Conservation (phyloP, 2,888 invertebrate genomes). For the Coleophora flavipennella region DNA sequence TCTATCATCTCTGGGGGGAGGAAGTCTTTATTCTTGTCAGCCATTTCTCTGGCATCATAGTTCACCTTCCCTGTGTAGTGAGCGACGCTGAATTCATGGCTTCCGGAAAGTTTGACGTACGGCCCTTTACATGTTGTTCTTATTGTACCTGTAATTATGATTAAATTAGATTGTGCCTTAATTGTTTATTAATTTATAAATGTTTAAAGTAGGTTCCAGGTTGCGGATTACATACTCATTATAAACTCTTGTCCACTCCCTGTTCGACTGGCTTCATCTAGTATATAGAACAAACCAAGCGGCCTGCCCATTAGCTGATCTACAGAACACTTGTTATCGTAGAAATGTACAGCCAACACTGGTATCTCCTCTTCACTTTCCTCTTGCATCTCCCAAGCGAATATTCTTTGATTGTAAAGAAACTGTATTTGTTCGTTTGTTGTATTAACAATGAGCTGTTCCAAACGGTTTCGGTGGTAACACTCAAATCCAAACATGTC, state of each 20-base stretch:
- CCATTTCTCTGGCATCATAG: slow-evolving; percentile 87
- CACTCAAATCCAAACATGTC: slow-evolving; percentile 97
- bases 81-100: slow-evolving; percentile 85
- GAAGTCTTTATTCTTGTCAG: slow-evolving; percentile 92
- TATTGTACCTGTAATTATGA: slow-evolving; percentile 63
- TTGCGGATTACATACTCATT: slow-evolving; percentile 69
- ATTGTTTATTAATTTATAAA: neutral
- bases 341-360: slow-evolving; percentile 80
- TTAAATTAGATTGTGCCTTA: neutral
- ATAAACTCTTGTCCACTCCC: slow-evolving; percentile 80
- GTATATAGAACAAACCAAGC: slow-evolving; percentile 84
- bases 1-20: slow-evolving; percentile 92
- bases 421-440: slow-evolving; percentile 95
- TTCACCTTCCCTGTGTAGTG: slow-evolving; percentile 93
- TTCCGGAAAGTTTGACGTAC: slow-evolving; percentile 70
- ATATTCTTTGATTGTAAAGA: slow-evolving; percentile 91
- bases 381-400: slow-evolving; percentile 90
- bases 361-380: slow-evolving; percentile 86
- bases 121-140: slow-evolving; percentile 64
- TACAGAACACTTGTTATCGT: slow-evolving; percentile 90
- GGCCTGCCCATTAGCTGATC: slow-evolving; percentile 91
- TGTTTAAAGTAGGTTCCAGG: neutral
- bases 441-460: slow-evolving; percentile 91
- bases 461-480: slow-evolving; percentile 86
- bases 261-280: slow-evolving; percentile 89